Percentiles rank a stretch among this genome's conserved stretches.
These are phyloP conservation scores for Drosophila mayri DNA, from an alignment of 1,140 invertebrate genomes.

Conservation along the genomic window DNA sequence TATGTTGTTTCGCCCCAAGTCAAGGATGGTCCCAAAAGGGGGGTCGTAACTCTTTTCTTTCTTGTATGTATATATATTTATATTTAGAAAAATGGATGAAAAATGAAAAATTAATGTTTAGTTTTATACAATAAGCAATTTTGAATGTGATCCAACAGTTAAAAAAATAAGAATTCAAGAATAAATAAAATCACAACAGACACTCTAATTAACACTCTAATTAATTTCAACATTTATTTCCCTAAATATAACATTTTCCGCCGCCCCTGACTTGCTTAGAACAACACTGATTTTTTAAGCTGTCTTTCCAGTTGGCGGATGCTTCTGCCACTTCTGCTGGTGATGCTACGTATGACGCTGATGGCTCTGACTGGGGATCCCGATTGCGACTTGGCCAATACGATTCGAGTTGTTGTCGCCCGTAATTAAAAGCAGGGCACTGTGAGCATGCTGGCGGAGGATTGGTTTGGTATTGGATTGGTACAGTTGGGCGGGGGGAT, in stretches of 20 bases:
- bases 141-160: too few relatives aligned
- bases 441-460: constrained; percentile 35
- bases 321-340: constrained; percentile 47
- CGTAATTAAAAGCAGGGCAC: constrained; percentile 78
- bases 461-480: neutral
- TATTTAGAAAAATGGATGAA: too few relatives aligned
- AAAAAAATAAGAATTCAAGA: too few relatives aligned
- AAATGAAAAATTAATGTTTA: too few relatives aligned
- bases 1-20: constrained; percentile 31
- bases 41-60: neutral
- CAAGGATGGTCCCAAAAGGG: neutral
- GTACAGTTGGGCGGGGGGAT: neutral
- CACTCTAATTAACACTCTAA: too few relatives aligned
- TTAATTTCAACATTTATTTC: neutral
- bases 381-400: constrained; percentile 32
- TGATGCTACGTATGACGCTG: constrained; percentile 77
- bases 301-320: constrained; percentile 14
- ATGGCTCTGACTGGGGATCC: constrained; percentile 47
- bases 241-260: too few relatives aligned
- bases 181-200: too few relatives aligned
- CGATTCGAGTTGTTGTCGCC: constrained; percentile 68
- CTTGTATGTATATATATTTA: too few relatives aligned
- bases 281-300: constrained; percentile 31
- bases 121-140: too few relatives aligned
- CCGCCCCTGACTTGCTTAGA: constrained; percentile 14